Conservation (phyloP, 1,140 invertebrate species). For the Ridgeia piscesae region DNA sequence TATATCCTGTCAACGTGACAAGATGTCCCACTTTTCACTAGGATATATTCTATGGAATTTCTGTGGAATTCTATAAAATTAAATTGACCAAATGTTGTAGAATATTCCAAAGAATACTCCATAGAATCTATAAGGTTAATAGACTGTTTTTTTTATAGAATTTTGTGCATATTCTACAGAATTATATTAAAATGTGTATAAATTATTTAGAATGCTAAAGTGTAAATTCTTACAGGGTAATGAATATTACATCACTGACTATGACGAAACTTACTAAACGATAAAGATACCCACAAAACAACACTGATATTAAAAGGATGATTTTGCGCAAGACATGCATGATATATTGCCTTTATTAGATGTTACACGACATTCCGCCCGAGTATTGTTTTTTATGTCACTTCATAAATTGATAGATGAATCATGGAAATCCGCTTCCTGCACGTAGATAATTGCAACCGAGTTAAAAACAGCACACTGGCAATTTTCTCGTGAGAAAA, state of each 20-base stretch:
- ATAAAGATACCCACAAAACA: neutral
- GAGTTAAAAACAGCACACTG: neutral
- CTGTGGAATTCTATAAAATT: too few species aligned
- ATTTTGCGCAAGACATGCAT: neutral
- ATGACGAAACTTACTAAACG: neutral
- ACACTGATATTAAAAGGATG: neutral
- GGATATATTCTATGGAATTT: too few species aligned
- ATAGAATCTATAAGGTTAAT: too few species aligned
- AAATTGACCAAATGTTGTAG: too few species aligned
- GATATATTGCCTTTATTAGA: neutral
- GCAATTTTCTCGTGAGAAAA: neutral
- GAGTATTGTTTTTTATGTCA: neutral
- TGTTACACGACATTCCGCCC: neutral
- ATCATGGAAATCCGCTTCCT: neutral
- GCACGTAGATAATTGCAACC: neutral
- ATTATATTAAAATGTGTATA: too few species aligned
- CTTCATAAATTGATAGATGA: neutral
- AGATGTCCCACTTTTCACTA: too few species aligned
- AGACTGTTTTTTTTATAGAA: too few species aligned
- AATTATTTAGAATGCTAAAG: too few species aligned
- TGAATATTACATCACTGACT: neutral
- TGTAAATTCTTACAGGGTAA: neutral
- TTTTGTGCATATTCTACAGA: too few species aligned
- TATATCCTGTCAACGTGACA: slow-evolving; percentile 81
- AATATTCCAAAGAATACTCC: too few species aligned